Evolutionary conservation across 2,797 vertebrate species (phyloP).

Genomic region (Atherinosoma microstoma): DNA sequence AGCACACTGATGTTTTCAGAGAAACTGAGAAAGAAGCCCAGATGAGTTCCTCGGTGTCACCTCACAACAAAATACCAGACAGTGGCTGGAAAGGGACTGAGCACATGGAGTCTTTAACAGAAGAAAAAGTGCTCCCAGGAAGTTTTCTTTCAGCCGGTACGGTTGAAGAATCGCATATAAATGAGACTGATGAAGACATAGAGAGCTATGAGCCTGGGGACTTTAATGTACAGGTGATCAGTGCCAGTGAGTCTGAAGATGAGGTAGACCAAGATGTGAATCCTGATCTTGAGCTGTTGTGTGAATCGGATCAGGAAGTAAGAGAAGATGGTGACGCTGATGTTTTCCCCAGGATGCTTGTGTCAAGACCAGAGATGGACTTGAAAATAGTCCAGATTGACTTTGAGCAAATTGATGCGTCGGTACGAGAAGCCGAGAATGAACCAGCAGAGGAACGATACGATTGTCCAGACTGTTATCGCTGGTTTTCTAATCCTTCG

Average conservation of each 20-base stretch:
- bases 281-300: slow-evolving; percentile 80
- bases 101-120: slow-evolving; percentile 1
- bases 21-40: slow-evolving; percentile 64
- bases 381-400: slow-evolving; percentile 84
- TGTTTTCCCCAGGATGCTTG: slow-evolving; percentile 20
- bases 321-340: slow-evolving; percentile 55
- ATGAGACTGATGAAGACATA: slow-evolving; percentile 62
- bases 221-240: slow-evolving; percentile 81
- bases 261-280: slow-evolving; percentile 65
- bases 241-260: slow-evolving; percentile 77
- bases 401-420: slow-evolving; percentile 60
- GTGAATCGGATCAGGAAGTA: slow-evolving; percentile 82
- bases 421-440: slow-evolving; percentile 7
- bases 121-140: slow-evolving; percentile 33
- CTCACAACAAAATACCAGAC: slow-evolving; percentile 43
- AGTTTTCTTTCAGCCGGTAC: slow-evolving; percentile 4
- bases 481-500: slow-evolving; percentile 77
- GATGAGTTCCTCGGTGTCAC: neutral
- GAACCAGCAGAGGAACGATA: slow-evolving; percentile 52
- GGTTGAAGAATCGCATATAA: slow-evolving; percentile 29
- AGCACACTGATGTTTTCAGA: slow-evolving; percentile 77
- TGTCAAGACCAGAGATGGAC: slow-evolving; percentile 72
- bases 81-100: slow-evolving; percentile 33
- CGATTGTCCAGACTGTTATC: slow-evolving; percentile 81
- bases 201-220: slow-evolving; percentile 73